These are phyloP conservation scores for Nectonema munidae DNA, from an alignment of 2,888 invertebrate species.

Conservation along the genomic window DNA sequence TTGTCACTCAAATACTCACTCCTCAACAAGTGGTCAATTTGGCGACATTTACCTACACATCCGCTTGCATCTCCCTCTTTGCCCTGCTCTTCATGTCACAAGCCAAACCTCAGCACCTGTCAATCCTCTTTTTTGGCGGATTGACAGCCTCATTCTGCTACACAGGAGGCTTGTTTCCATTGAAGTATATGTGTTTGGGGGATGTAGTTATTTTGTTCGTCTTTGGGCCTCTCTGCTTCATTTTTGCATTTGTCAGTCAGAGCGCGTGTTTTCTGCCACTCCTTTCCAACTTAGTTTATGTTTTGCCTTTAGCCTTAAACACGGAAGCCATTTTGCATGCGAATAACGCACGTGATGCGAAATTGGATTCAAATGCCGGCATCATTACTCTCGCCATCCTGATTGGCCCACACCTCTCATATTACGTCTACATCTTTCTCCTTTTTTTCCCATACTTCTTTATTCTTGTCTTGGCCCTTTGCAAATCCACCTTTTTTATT, in stretches of 20 bases:
- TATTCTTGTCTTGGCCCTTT: slow-evolving; percentile 47
- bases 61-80: slow-evolving; percentile 51
- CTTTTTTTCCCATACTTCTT: slow-evolving; percentile 60
- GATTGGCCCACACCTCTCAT: slow-evolving; percentile 57
- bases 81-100: slow-evolving; percentile 43
- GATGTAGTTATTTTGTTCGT: slow-evolving; percentile 61
- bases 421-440: slow-evolving; percentile 53
- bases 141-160: slow-evolving; percentile 75
- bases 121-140: slow-evolving; percentile 70
- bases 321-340: slow-evolving; percentile 76
- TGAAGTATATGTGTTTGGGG: slow-evolving; percentile 72
- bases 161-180: slow-evolving; percentile 55
- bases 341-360: slow-evolving; percentile 65
- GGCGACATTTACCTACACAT: slow-evolving; percentile 51
- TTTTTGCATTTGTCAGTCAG: slow-evolving; percentile 67
- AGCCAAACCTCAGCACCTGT: slow-evolving; percentile 68
- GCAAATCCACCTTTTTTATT: too few relatives aligned
- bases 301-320: slow-evolving; percentile 60
- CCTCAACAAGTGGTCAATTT: slow-evolving; percentile 51
- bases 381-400: slow-evolving; percentile 76
- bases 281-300: slow-evolving; percentile 48
- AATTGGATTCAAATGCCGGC: slow-evolving; percentile 51
- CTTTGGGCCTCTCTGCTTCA: slow-evolving; percentile 65
- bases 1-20: slow-evolving; percentile 59
- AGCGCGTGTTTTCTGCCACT: background rate